Evolutionary conservation across 2,113 vertebrate species (phyloP).

Genomic region (Malaclemys terrapin): DNA sequence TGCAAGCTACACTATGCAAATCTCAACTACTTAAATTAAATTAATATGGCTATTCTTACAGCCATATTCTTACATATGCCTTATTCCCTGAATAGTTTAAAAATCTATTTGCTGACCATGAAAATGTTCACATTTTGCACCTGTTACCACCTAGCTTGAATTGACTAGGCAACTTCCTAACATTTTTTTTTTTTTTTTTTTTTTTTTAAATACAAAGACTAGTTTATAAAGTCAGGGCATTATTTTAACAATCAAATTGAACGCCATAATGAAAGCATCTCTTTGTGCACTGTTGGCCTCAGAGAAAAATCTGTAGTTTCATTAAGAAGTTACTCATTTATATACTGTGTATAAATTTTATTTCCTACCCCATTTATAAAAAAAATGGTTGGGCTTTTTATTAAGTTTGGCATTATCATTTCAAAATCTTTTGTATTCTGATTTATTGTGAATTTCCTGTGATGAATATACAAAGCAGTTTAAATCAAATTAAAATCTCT

Average conservation of each 20-base stretch:
- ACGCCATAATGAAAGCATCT: neutral
- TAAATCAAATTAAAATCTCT: neutral
- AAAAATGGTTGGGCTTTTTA: neutral
- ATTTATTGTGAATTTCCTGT: neutral
- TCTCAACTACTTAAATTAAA: neutral
- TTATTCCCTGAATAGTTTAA: neutral
- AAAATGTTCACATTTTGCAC: neutral
- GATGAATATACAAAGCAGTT: neutral
- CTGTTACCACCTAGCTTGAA: neutral
- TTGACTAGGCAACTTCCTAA: neutral
- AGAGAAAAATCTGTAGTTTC: neutral
- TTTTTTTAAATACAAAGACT: neutral
- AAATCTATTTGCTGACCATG: neutral
- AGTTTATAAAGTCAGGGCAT: neutral
- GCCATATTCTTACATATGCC: neutral
- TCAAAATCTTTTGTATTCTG: neutral
- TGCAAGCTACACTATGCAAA: neutral
- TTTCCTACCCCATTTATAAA: neutral
- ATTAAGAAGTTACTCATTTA: neutral
- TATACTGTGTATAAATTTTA: neutral
- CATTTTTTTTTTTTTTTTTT: neutral
- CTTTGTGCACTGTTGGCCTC: neutral
- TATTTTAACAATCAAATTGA: neutral
- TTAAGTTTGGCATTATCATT: neutral
- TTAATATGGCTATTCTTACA: neutral